Evolutionary conservation across 2,888 invertebrate species (phyloP).

Genomic region (Ophion ventricosus): DNA sequence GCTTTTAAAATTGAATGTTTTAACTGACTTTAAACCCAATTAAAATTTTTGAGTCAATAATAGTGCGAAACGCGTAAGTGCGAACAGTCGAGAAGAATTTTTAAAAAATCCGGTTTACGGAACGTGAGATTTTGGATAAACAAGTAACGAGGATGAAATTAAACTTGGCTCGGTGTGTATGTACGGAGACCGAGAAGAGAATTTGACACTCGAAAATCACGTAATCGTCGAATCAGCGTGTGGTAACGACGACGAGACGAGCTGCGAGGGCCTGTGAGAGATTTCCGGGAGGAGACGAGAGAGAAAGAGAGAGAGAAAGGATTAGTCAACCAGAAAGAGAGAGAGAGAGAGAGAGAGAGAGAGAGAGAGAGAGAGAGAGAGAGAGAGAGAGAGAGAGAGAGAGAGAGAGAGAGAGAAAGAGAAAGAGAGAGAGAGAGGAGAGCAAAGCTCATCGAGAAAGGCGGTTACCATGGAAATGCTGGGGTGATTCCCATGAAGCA

Average conservation of each 20-base stretch:
- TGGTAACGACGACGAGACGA: slow-evolving; percentile 30
- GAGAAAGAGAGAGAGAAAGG: neutral
- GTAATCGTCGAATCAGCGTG: slow-evolving; percentile 44
- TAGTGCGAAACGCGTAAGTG: neutral
- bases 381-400: slow-evolving; percentile 2
- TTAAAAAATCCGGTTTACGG: neutral
- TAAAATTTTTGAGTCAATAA: neutral
- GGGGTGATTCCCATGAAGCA: slow-evolving; percentile 55
- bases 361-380: neutral
- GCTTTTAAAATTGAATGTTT: neutral
- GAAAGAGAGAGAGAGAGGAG: slow-evolving; percentile 4
- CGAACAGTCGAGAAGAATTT: neutral
- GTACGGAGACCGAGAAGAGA: slow-evolving; percentile 38
- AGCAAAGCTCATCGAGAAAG: slow-evolving; percentile 52
- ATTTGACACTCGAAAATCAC: slow-evolving; percentile 45
- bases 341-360: slow-evolving; percentile 8
- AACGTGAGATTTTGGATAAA: slow-evolving; percentile 1
- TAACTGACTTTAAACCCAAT: neutral
- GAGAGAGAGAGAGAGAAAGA: neutral
- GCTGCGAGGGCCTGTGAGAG: slow-evolving; percentile 35
- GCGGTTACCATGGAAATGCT: slow-evolving; percentile 69
- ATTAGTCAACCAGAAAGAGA: slow-evolving; percentile 22
- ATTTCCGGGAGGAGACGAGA: slow-evolving; percentile 8
- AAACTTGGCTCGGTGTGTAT: neutral
- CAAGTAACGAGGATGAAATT: neutral